Evolutionary conservation across 2,113 vertebrate genomes (phyloP), one percentile per base, ranked within the genome.

Genomic region (Neopipo cinnamomea): DNA sequence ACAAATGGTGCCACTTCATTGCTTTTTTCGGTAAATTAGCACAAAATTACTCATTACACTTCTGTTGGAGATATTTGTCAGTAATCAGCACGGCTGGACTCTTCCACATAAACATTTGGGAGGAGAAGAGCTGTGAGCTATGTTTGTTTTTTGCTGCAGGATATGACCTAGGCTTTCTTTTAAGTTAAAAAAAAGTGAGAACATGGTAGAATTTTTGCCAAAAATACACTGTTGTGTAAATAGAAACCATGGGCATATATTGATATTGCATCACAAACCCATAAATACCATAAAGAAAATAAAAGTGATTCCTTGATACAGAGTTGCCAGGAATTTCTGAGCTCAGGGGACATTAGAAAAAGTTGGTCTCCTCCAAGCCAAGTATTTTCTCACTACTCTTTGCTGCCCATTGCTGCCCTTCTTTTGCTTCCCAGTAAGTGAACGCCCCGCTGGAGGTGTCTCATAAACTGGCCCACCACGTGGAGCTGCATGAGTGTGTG

Each of bases 251-350:
- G 95, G 59, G 59, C 93, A 86, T 90, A 46, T 77, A 88, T 41
- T 85, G 72, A 88, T 88, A 88, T n/a, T 83, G 61, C 90, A 90
- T 84, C 95, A 94, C 65, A 67, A 90, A 88, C 39, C 88, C 85
- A 91, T 58, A 96, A 96, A 96, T 96, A 92, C 23, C 41, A 50
- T 62, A 76, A 96, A 85, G 85, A 94, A 97, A 96, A 93, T 61
- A 97, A 73, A 89, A 95, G 39, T 27, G 16, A 63, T 50, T 95
- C 50, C 76, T 70, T 71, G 88, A 52, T 93, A 83, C 28, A 6
- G 78, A 58, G 59, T 7, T 93, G 85, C 78, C 90, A 95, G 59
- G 95, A 91, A 96, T 89, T 94, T 96, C 78, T 95, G 88, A 93
- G 88, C 78, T 85, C 67, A 85, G 87, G 46, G 76, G 66, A 88